phyloP scores from a whole-genome alignment of 2,113 vertebrate species.

The Odocoileus virginianus region DNA sequence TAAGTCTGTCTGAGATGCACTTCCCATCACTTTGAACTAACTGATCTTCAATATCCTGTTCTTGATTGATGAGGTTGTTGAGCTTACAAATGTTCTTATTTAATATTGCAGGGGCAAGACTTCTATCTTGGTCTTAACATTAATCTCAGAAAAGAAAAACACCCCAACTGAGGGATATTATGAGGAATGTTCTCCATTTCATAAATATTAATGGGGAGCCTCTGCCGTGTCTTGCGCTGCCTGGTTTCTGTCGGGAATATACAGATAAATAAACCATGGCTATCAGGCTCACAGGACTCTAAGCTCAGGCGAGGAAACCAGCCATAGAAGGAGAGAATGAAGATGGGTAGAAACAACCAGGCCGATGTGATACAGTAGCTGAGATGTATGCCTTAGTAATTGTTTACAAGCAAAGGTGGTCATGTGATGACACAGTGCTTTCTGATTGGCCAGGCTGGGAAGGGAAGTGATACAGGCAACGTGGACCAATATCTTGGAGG shows the following conservation, averaged over 20 bases:
- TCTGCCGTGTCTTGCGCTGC: fast-evolving
- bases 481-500: fast-evolving
- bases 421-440: fast-evolving
- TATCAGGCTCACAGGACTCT: no score
- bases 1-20: no score
- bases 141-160: neutral
- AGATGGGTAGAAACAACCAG: neutral
- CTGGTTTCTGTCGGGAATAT: fast-evolving
- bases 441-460: fast-evolving
- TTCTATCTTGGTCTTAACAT: neutral
- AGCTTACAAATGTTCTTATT: neutral
- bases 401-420: no score
- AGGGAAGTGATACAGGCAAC: fast-evolving
- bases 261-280: neutral
- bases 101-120: neutral
- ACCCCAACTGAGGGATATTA: fast-evolving
- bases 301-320: no score
- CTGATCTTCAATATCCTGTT: neutral
- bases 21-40: neutral
- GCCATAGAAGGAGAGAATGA: neutral
- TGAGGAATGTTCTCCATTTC: neutral
- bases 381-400: fast-evolving
- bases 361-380: fast-evolving
- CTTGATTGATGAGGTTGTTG: neutral
- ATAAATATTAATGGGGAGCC: neutral